Conservation (phyloP, 2,113 vertebrate species). For the Pionites leucogaster region DNA sequence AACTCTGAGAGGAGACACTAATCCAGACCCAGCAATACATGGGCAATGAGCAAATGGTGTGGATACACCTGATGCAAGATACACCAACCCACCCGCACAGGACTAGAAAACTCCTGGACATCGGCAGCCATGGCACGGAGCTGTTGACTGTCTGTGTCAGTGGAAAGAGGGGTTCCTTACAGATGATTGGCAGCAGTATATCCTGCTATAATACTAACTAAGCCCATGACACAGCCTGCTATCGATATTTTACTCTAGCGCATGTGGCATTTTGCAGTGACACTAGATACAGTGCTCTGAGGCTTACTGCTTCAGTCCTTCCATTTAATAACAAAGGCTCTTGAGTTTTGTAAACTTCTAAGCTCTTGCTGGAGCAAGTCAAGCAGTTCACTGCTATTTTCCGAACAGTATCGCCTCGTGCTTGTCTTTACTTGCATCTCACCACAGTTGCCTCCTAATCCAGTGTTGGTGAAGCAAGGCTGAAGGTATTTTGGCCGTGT, state of each 20-base stretch:
- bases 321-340: neutral
- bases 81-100: fast-evolving
- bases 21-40: fast-evolving
- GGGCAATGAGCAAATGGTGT: fast-evolving
- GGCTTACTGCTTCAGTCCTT: neutral
- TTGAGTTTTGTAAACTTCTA: neutral
- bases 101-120: neutral
- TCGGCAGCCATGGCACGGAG: neutral
- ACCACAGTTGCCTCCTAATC: conserved; percentile 40
- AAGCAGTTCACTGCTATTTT: conserved; percentile 12
- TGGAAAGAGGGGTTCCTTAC: neutral
- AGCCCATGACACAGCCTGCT: neutral
- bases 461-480: conserved; percentile 47
- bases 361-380: neutral
- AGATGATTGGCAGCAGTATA: neutral
- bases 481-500: conserved; percentile 53
- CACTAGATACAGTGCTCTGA: neutral
- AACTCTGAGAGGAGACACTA: neutral
- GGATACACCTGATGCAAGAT: neutral
- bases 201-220: neutral
- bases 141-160: neutral
- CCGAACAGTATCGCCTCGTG: neutral
- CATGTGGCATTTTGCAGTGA: neutral
- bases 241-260: neutral
- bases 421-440: conserved; percentile 39